Conservation (phyloP, 2,113 vertebrate species). For the Hucho hucho region DNA sequence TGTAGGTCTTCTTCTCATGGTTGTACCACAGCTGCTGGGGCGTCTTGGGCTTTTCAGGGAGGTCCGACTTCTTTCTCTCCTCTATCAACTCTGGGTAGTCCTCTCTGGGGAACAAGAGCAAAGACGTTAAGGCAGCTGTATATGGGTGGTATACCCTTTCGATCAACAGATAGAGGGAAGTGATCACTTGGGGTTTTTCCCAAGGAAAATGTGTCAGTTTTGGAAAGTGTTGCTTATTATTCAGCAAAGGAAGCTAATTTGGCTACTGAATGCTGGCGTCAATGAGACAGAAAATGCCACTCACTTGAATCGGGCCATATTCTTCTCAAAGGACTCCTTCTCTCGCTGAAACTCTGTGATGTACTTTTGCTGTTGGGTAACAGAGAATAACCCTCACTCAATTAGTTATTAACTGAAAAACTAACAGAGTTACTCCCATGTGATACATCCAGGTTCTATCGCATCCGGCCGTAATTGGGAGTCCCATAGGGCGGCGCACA, state of each 20-base stretch:
- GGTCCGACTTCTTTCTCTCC: constrained; percentile 75
- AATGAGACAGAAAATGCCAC: background rate
- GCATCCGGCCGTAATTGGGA: no score
- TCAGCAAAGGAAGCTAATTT: no score
- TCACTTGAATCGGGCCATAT: constrained; percentile 80
- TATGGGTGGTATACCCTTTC: no score
- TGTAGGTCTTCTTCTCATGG: constrained; percentile 80
- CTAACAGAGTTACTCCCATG: background rate
- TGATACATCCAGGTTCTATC: no score
- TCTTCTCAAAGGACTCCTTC: constrained; percentile 78
- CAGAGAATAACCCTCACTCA: background rate
- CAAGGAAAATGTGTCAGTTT: no score
- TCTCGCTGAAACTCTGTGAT: constrained; percentile 78
- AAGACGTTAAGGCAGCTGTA: no score
- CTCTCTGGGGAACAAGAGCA: constrained; percentile 53
- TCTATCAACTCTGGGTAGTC: constrained; percentile 78
- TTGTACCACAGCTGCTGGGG: constrained; percentile 82
- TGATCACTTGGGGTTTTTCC: no score
- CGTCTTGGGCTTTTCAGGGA: constrained; percentile 80
- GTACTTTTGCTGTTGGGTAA: constrained; percentile 72
- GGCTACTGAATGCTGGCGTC: no score
- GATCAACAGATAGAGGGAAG: no score
- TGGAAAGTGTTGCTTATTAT: no score
- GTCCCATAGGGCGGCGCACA: no score
- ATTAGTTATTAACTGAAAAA: no score